Evolutionary conservation across 2,113 vertebrate species (phyloP), one percentile per base, ranked within the genome.

Genomic region (Plecotus auritus): DNA sequence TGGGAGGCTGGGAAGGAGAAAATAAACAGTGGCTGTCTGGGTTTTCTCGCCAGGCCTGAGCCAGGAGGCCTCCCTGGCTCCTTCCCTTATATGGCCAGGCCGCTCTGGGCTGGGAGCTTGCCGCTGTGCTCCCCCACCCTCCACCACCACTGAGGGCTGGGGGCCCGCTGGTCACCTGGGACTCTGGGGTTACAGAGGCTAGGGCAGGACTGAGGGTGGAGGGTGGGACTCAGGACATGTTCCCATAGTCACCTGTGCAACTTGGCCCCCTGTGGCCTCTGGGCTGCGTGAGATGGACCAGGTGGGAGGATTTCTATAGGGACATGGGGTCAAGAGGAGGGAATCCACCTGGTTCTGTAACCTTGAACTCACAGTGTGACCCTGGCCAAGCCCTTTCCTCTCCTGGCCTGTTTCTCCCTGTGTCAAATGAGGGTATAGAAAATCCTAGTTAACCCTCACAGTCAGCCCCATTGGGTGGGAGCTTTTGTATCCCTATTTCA

Each of bases 51-150:
- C 94, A 85, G 97, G 77, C 88, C 88, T 26, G 69, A 95, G 86
- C 47, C 5, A 90, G 92, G 95, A 95, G 93, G 67, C 90, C 95
- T 94, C 73, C 30, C 32, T 49, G 85, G 92, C 93, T 93, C 94
- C 96, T 97, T 94, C 78, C 97, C 97, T 98, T 97, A 98, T 98
- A 97, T 97, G 97, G 97, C 95, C 87, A 82, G 90, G 94, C 88
- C 0, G 64, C 73, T 61, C 91, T 35, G 83, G 87, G 94, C 94
- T 78, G 69, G 85, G 96, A 91, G 92, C 84, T 67, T 16, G 69
- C 28, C 0, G 4, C 83, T n/a, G 22, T 0, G 17, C 76, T 20
- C 61, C 88, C 85, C 83, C 86, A 88, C 83, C 66, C 59, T 72
- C 91, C 40, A 3, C 67, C 4, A 2, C 37, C 51, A 35, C 73